These are phyloP conservation scores for Lepidocyrtoides sp. DNA, from an alignment of 2,888 invertebrate genomes.

Conservation along the genomic window DNA sequence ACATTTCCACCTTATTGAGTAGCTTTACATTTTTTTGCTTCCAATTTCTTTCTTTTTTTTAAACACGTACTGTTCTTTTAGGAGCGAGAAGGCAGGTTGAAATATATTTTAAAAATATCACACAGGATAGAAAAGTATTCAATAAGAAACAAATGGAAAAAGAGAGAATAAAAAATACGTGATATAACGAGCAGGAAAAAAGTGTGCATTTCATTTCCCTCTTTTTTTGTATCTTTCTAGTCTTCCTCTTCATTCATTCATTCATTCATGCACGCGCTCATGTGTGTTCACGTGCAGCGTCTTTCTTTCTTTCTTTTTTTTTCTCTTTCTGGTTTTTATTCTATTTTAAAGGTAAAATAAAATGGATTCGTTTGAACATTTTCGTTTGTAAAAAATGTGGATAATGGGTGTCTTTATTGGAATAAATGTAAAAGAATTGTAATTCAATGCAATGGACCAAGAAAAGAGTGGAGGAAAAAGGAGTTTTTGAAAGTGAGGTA, in stretches of 20 bases:
- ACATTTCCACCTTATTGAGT: slow-evolving; percentile 63
- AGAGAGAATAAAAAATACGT: slow-evolving; percentile 58
- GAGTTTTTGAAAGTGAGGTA: slow-evolving; percentile 24
- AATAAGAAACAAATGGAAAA: slow-evolving; percentile 57
- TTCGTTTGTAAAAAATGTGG: not conserved
- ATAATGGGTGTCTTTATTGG: slow-evolving; percentile 69
- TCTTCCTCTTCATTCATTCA: not conserved
- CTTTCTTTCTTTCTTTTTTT: not conserved
- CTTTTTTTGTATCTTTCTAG: slow-evolving; percentile 22
- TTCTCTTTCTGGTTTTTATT: not conserved
- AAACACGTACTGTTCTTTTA: too few species aligned
- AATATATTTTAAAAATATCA: slow-evolving; percentile 5
- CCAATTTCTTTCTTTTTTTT: too few species aligned
- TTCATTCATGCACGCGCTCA: slow-evolving; percentile 63
- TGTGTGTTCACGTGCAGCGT: slow-evolving; percentile 56
- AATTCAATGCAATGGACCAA: slow-evolving; percentile 73
- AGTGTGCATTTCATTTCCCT: slow-evolving; percentile 66
- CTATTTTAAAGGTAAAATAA: slow-evolving; percentile 39
- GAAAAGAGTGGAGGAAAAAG: slow-evolving; percentile 23
- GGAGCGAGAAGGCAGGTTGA: slow-evolving; percentile 20
- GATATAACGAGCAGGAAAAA: slow-evolving; percentile 35
- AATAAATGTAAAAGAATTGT: slow-evolving; percentile 70
- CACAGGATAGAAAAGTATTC: slow-evolving; percentile 16
- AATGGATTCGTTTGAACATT: slow-evolving; percentile 25
- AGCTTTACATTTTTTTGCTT: too few species aligned